Conservation (phyloP, 2,888 invertebrate species). For the Platycheirus albimanus region DNA sequence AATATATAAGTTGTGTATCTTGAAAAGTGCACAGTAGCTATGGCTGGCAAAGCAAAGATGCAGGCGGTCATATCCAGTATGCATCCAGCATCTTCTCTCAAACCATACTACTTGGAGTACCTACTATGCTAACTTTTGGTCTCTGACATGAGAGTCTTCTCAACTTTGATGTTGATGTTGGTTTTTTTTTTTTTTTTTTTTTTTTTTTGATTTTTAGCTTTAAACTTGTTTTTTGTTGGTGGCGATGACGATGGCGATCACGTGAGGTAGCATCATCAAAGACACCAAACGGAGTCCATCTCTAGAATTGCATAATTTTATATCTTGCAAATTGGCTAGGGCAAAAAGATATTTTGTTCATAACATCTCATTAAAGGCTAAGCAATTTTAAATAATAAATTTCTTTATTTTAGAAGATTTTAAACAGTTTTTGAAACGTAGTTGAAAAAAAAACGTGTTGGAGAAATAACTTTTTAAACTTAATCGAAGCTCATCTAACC, state of each 20-base stretch:
- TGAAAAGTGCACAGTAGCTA: constrained; percentile 62
- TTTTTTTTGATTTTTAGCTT: no score
- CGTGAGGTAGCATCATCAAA: constrained; percentile 28
- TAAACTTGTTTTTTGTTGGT: constrained; percentile 56
- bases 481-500: no score
- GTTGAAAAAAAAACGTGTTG: no score
- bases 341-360: no score
- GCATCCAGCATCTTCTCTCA: constrained; percentile 18
- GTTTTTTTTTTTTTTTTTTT: background rate
- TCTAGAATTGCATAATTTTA: constrained; percentile 15
- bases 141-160: constrained; percentile 25
- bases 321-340: background rate
- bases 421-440: no score
- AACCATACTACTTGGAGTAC: background rate
- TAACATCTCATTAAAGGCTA: no score
- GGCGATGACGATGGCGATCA: constrained; percentile 17
- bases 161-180: background rate
- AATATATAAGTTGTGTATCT: constrained; percentile 32
- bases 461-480: no score
- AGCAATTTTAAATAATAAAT: no score
- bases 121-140: constrained; percentile 13
- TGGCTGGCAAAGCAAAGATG: constrained; percentile 39
- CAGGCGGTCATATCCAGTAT: constrained; percentile 58
- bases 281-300: constrained; percentile 14
- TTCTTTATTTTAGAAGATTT: no score